Base-by-base conservation (phyloP, 35 echinoderm and acorn worm species). In the Heliocidaris tuberculata region DNA sequence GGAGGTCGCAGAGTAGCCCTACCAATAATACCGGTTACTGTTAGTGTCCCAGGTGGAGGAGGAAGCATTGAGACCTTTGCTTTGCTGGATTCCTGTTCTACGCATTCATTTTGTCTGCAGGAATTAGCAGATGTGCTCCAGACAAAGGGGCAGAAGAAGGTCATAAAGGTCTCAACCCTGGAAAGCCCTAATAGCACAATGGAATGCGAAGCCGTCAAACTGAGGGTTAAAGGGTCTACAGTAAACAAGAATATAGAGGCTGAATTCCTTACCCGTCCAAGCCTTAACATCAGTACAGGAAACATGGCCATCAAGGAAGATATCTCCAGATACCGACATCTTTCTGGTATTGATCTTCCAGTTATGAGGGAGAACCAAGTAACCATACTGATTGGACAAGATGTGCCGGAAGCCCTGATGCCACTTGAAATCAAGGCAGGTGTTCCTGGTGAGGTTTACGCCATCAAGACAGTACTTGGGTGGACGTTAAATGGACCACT, bases 401-500 rank as follows among this genome's bases (percentile, higher is more conserved):
- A 97, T 95, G 60, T 94, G 6, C 95, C 95, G 47, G 94, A 96
- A 65, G 94, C 95, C 2, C 94, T 96, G 32, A 94, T 95, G 54
- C 97, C 97, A 19, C 78, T 95, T n/a, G n/a, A n/a, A n/a, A n/a
- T n/a, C n/a, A n/a, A n/a, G n/a, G n/a, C n/a, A n/a, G n/a, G n/a
- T n/a, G n/a, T n/a, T n/a, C n/a, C n/a, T n/a, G n/a, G n/a, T n/a
- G n/a, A n/a, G n/a, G n/a, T n/a, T n/a, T n/a, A n/a, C n/a, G n/a
- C n/a, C n/a, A n/a, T n/a, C n/a, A n/a, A n/a, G n/a, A n/a, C n/a
- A n/a, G n/a, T n/a, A n/a, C n/a, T n/a, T n/a, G n/a, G n/a, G n/a
- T n/a, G n/a, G n/a, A n/a, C n/a, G n/a, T n/a, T n/a, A n/a, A 96
- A 98, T 96, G 97, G 96, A 54, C 97, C 94, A 86, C 16, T 96